phyloP scores from a whole-genome alignment of 2,113 vertebrate species.

The Callipepla squamata region DNA sequence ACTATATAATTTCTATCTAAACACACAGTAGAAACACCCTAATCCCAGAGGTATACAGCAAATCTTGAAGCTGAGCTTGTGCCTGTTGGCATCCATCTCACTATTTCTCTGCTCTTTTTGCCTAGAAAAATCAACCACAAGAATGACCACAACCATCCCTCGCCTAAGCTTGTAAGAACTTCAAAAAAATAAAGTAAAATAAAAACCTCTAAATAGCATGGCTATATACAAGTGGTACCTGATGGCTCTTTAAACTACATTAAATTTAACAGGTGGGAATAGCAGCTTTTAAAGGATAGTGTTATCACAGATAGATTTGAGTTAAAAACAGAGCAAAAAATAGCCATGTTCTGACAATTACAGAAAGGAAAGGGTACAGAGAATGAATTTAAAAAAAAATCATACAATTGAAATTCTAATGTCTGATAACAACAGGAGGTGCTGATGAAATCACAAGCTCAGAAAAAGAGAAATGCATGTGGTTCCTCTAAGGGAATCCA shows the following conservation, averaged over 20 bases:
- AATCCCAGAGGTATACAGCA: neutral
- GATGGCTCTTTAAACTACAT: neutral
- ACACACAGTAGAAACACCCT: neutral
- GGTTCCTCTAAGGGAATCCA: constrained; percentile 16
- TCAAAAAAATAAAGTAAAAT: neutral
- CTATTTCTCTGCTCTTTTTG: neutral
- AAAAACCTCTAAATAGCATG: neutral
- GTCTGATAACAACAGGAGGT: neutral
- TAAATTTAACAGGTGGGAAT: neutral
- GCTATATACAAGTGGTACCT: neutral
- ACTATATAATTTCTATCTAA: neutral
- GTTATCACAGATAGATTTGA: neutral
- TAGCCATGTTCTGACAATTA: neutral
- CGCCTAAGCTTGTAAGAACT: neutral
- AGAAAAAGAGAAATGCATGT: neutral
- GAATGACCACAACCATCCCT: neutral
- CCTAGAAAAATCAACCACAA: neutral
- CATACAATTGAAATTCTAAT: neutral
- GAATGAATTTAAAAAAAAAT: neutral
- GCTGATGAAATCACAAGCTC: neutral
- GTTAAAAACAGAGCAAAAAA: neutral
- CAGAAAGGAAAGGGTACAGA: neutral
- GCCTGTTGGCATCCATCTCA: neutral
- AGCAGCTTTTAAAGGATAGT: neutral
- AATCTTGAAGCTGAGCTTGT: neutral